A percentile compares a stretch with the other conserved stretches of the same genome.
phyloP scores from a whole-genome alignment of 2,888 invertebrate genomes.

The Epinotia nisella region DNA sequence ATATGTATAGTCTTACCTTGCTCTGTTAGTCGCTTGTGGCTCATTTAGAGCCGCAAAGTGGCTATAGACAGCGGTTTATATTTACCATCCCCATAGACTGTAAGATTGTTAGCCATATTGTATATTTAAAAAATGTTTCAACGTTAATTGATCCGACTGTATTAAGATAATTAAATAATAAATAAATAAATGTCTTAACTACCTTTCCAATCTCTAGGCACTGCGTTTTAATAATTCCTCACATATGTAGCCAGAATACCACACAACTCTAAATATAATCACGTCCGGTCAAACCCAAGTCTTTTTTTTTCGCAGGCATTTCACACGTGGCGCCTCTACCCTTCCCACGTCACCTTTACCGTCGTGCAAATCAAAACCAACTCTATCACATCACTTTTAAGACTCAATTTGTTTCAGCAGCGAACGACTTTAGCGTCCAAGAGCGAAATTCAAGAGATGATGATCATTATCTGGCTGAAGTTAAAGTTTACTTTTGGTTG shows the following conservation, averaged over 20 bases:
- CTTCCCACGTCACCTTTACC: slow-evolving; percentile 62
- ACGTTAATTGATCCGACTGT: no score
- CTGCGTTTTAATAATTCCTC: background rate
- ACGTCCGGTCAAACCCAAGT: slow-evolving; percentile 28
- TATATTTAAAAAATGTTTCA: no score
- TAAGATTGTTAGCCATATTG: no score
- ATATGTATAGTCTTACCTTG: no score
- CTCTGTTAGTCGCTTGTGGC: no score
- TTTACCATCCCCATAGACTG: no score
- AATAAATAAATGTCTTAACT: background rate
- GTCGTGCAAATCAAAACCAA: slow-evolving; percentile 7
- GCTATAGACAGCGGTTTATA: no score
- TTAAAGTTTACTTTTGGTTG: slow-evolving; percentile 7
- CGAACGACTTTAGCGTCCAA: background rate
- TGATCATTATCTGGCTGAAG: background rate
- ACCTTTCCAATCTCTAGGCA: background rate
- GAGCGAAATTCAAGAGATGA: background rate
- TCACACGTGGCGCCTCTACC: slow-evolving; percentile 74
- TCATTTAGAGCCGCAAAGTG: no score
- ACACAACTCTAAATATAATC: slow-evolving; percentile 39
- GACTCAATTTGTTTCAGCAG: background rate
- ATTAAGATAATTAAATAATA: no score
- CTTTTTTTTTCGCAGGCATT: slow-evolving; percentile 68
- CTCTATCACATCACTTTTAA: background rate
- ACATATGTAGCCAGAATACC: slow-evolving; percentile 39